phyloP scores from a whole-genome alignment of 1,140 invertebrate species.

The Papilio polyxenes region DNA sequence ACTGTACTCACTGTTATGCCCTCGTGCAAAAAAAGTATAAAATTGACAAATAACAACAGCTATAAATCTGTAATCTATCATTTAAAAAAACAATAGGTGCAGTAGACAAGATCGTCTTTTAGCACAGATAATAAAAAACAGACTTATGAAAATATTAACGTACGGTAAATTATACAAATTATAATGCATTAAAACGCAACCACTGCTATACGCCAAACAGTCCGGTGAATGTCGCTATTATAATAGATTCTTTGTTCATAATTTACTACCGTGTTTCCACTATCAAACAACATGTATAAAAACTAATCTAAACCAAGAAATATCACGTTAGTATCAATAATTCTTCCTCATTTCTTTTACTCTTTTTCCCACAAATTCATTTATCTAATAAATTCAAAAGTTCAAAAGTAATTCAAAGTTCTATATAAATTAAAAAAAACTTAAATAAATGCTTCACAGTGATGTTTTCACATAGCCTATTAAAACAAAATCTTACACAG shows the following conservation, averaged over 20 bases:
- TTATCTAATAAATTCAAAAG: too few species aligned
- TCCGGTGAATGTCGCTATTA: neutral
- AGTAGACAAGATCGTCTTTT: neutral
- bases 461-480: neutral
- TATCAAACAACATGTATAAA: too few species aligned
- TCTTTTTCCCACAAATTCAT: too few species aligned
- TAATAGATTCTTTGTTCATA: slow-evolving; percentile 5
- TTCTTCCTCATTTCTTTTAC: too few species aligned
- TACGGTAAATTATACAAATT: neutral
- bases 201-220: neutral
- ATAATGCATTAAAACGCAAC: slow-evolving; percentile 1
- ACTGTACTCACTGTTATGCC: too few species aligned
- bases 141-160: too few species aligned
- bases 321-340: too few species aligned
- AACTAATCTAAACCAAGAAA: too few species aligned
- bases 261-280: neutral
- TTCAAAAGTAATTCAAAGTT: too few species aligned
- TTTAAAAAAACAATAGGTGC: neutral
- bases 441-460: neutral
- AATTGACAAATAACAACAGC: neutral
- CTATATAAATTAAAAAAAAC: too few species aligned
- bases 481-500: neutral
- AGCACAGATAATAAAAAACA: slow-evolving; percentile 9
- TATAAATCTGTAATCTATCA: neutral
- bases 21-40: too few species aligned